Conservation (phyloP, 2,113 vertebrate species). For the Myiopsitta monachus region DNA sequence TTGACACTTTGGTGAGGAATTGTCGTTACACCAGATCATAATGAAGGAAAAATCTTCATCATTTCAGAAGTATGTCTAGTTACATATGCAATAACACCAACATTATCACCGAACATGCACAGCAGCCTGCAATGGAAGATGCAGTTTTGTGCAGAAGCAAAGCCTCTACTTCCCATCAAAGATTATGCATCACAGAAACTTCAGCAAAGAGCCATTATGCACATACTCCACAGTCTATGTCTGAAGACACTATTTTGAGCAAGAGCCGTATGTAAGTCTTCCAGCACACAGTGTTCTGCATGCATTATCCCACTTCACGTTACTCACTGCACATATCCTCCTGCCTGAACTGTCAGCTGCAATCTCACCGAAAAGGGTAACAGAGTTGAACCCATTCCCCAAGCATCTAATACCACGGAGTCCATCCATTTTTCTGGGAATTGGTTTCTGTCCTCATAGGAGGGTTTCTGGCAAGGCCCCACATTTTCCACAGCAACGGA, state of each 20-base stretch:
- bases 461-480: constrained; percentile 1
- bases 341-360: constrained; percentile 58
- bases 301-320: constrained; percentile 56
- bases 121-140: not conserved
- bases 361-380: constrained; percentile 39
- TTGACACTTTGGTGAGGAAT: not conserved
- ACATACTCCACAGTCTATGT: constrained; percentile 15
- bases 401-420: not conserved
- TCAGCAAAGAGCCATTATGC: constrained; percentile 20
- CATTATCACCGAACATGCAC: not conserved
- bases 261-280: constrained; percentile 32
- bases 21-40: not conserved
- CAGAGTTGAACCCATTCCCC: constrained; percentile 12
- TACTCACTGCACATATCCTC: constrained; percentile 46
- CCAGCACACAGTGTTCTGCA: constrained; percentile 47
- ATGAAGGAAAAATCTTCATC: not conserved
- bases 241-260: constrained; percentile 51
- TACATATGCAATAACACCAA: not conserved
- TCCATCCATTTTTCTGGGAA: not conserved
- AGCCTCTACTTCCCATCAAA: not conserved
- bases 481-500: not conserved
- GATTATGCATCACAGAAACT: not conserved
- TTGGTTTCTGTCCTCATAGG: not conserved
- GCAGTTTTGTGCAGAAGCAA: not conserved
- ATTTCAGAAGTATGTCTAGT: not conserved